These are phyloP conservation scores for Mythimna ferrago DNA, from an alignment of 2,888 invertebrate genomes.

Conservation along the genomic window DNA sequence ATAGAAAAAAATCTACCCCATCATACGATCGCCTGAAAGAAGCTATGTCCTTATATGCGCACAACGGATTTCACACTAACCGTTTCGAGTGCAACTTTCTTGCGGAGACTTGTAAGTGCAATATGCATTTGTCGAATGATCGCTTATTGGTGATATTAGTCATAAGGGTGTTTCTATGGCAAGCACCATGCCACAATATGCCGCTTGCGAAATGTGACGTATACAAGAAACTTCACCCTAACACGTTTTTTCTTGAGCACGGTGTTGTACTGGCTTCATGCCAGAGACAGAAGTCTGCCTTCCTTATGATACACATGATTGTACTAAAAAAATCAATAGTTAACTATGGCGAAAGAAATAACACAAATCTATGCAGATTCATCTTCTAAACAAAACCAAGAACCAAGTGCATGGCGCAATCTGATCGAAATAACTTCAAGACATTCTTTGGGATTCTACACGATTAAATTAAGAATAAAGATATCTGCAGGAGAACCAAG, in stretches of 20 bases:
- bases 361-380: not conserved
- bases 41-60: not conserved
- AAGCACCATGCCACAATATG: not conserved
- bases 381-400: not conserved
- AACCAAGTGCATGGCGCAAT: not conserved
- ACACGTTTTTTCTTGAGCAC: constrained; percentile 8
- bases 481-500: no score
- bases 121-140: not conserved
- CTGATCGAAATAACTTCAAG: not conserved
- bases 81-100: not conserved
- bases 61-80: not conserved
- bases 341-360: constrained; percentile 9
- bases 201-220: not conserved
- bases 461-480: no score
- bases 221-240: not conserved
- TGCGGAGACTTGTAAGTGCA: not conserved
- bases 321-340: constrained; percentile 39
- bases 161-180: not conserved
- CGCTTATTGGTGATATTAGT: not conserved
- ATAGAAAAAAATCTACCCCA: not conserved
- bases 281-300: constrained; percentile 45
- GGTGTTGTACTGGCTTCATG: constrained; percentile 34
- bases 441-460: not conserved
- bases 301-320: constrained; percentile 28
- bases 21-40: not conserved